These are phyloP conservation scores for Unio pictorum DNA, from an alignment of 2,888 invertebrate genomes.

Conservation along the genomic window DNA sequence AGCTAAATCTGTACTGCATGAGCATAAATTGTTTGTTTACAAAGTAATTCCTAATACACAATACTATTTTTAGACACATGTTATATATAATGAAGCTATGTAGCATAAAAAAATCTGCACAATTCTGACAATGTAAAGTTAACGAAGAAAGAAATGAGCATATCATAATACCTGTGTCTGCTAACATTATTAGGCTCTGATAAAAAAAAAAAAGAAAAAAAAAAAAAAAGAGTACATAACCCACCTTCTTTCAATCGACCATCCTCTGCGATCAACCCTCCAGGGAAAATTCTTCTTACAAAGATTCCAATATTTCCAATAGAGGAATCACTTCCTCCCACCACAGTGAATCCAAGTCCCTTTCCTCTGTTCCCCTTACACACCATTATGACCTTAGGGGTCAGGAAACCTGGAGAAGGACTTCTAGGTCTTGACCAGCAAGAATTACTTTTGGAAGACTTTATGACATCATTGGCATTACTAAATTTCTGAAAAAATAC, in stretches of 20 bases:
- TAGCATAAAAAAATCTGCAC: too few species aligned
- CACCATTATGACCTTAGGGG: conserved; percentile 74
- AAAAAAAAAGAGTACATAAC: not conserved
- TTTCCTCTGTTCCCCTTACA: conserved; percentile 88
- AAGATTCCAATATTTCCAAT: conserved; percentile 91
- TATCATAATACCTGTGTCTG: too few species aligned
- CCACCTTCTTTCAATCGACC: conserved; percentile 88
- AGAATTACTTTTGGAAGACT: conserved; percentile 18
- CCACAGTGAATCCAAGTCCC: conserved; percentile 91
- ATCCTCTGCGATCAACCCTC: conserved; percentile 88
- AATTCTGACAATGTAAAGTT: too few species aligned
- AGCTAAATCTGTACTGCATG: too few species aligned
- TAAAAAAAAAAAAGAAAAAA: too few species aligned
- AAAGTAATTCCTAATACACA: too few species aligned
- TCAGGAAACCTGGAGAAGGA: conserved; percentile 22
- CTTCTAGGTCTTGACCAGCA: conserved; percentile 21
- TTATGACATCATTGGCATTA: conserved; percentile 15
- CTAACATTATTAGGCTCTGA: too few species aligned
- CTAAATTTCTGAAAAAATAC: conserved; percentile 27
- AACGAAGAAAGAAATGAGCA: too few species aligned
- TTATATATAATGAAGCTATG: too few species aligned
- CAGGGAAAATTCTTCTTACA: conserved; percentile 89
- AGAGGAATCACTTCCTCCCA: conserved; percentile 90
- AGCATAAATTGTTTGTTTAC: too few species aligned
- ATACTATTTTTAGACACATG: too few species aligned